Percentiles rank a stretch among this genome's conserved stretches.
These are phyloP conservation scores for Paragorgia papillata DNA, from an alignment of 92 coral and sea anemone genomes.

Conservation along the genomic window DNA sequence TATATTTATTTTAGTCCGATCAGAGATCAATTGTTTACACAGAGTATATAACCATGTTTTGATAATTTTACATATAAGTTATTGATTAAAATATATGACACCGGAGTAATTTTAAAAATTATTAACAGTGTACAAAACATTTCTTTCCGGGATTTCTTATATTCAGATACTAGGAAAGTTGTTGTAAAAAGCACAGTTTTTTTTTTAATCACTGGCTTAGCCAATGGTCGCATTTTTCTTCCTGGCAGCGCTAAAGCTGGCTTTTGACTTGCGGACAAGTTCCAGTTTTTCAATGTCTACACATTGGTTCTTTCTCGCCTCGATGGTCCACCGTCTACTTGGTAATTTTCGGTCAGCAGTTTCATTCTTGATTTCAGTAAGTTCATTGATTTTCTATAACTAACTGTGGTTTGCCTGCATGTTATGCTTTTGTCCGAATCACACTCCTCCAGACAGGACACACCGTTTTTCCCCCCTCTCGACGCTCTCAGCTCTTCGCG, in stretches of 20 bases:
- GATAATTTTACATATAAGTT: no score
- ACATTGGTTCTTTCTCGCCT: conserved; percentile 32
- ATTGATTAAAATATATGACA: no score
- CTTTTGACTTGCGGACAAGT: conserved; percentile 7
- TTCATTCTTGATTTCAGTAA: conserved; percentile 35
- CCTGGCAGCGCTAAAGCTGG: conserved; percentile 24
- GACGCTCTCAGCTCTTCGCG: conserved; percentile 22
- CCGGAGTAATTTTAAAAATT: no score
- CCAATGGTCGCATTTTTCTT: not conserved
- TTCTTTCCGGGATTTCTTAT: no score
- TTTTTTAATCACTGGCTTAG: not conserved
- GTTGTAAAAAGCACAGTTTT: no score
- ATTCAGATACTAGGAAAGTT: no score
- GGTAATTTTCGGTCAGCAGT: conserved; percentile 22
- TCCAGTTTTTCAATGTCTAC: conserved; percentile 16
- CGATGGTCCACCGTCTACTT: conserved; percentile 35
- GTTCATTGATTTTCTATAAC: conserved; percentile 29
- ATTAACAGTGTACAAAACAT: no score
- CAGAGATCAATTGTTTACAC: no score
- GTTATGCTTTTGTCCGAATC: conserved; percentile 6
- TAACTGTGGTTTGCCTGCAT: conserved; percentile 38
- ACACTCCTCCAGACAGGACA: conserved; percentile 3
- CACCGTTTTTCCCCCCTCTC: conserved; percentile 26
- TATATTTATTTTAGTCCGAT: no score
- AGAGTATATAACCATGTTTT: no score